phyloP scores from a whole-genome alignment of 2,888 invertebrate genomes.

The Euplagia quadripunctaria region DNA sequence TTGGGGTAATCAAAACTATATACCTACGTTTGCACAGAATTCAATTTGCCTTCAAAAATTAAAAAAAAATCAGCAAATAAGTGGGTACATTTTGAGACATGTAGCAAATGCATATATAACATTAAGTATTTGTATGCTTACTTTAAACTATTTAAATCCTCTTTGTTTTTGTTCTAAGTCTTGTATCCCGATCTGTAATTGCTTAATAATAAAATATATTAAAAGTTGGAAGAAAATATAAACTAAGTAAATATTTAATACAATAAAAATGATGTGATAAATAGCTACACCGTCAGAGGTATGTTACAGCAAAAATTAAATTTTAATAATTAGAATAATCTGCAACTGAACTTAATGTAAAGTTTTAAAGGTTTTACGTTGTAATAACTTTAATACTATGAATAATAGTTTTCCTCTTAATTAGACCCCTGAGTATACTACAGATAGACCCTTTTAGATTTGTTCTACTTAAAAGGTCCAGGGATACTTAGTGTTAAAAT shows the following conservation, averaged over 20 bases:
- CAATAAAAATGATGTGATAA: conserved; percentile 12
- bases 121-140: not conserved
- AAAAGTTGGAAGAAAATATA: not conserved
- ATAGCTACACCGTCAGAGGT: not conserved
- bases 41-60: conserved; percentile 6
- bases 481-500: not conserved
- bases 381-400: not conserved
- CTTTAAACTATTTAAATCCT: not conserved
- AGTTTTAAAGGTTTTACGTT: not conserved
- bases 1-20: not conserved
- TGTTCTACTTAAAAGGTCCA: not conserved
- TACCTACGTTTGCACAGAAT: not conserved
- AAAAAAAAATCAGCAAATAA: not conserved
- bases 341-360: not conserved
- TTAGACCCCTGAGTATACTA: not conserved
- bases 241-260: conserved; percentile 2
- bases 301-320: not conserved
- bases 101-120: not conserved
- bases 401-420: not conserved
- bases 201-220: not conserved
- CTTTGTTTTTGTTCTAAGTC: not conserved
- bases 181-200: not conserved
- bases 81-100: not conserved
- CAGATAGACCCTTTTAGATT: not conserved
- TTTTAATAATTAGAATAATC: not conserved